Evolutionary conservation across 2,888 invertebrate species (phyloP).

Genomic region (Cheilosia vernalis): DNA sequence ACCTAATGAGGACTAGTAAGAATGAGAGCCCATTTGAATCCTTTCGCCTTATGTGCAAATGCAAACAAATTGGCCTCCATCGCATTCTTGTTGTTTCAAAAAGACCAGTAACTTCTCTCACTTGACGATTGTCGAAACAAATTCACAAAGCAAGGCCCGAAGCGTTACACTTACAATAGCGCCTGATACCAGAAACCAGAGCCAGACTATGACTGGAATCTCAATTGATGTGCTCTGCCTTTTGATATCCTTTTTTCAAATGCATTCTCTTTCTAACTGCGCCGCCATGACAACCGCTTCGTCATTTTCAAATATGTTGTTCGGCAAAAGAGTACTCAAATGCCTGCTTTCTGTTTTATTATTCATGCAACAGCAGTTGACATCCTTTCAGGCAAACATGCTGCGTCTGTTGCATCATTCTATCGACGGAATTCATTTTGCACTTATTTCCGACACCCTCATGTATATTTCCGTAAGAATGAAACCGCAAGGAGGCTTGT

Average conservation of each 20-base stretch:
- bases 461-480: constrained; percentile 7
- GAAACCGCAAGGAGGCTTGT: constrained; percentile 15
- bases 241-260: not conserved
- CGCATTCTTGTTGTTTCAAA: too few species aligned
- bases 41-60: too few species aligned
- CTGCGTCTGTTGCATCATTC: constrained; percentile 12
- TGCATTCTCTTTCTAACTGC: not conserved
- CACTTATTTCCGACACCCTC: constrained; percentile 7
- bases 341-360: constrained; percentile 15
- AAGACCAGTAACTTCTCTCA: too few species aligned
- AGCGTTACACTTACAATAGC: too few species aligned
- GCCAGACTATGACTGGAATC: too few species aligned
- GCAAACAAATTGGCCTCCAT: too few species aligned
- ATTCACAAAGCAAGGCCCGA: too few species aligned
- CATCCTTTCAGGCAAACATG: constrained; percentile 15
- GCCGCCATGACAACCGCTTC: not conserved
- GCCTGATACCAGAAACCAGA: too few species aligned
- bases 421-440: constrained; percentile 32
- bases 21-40: too few species aligned
- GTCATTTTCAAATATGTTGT: not conserved
- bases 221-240: too few species aligned
- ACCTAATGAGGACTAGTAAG: too few species aligned
- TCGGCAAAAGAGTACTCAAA: not conserved
- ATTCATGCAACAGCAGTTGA: constrained; percentile 31
- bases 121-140: too few species aligned